Evolutionary conservation across 2,888 invertebrate genomes (phyloP).

Genomic region (Trachelus iudaicus): DNA sequence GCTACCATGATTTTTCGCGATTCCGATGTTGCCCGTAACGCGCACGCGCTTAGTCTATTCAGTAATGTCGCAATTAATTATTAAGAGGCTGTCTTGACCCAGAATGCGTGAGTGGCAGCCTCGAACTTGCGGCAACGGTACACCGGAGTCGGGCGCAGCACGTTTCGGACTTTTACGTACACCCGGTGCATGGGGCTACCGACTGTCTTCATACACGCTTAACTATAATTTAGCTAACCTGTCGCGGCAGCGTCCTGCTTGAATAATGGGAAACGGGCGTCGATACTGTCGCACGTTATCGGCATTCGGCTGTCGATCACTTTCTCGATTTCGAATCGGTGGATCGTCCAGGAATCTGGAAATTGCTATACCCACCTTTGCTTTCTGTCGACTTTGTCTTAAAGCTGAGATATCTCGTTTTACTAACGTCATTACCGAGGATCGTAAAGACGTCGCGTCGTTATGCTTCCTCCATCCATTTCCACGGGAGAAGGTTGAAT

Average conservation of each 20-base stretch:
- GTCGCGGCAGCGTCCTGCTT: neutral
- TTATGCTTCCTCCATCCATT: neutral
- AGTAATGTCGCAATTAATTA: neutral
- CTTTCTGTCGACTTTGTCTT: neutral
- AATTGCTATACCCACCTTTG: neutral
- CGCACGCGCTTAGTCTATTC: neutral
- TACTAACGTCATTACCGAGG: neutral
- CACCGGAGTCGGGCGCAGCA: neutral
- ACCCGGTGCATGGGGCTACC: neutral
- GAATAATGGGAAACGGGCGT: neutral
- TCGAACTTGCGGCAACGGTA: neutral
- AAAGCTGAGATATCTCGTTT: neutral
- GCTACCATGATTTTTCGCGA: neutral
- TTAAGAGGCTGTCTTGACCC: neutral
- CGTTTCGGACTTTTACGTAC: neutral
- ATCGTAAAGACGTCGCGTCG: neutral
- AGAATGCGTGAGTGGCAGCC: neutral
- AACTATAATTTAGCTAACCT: neutral
- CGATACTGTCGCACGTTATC: neutral
- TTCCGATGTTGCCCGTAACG: neutral
- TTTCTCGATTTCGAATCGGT: neutral
- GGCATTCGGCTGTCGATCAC: neutral
- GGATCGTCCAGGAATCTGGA: neutral
- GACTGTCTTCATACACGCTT: neutral
- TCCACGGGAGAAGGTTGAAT: neutral